Evolutionary conservation across 2,797 vertebrate species (phyloP).

Genomic region (Gallirallus australis): DNA sequence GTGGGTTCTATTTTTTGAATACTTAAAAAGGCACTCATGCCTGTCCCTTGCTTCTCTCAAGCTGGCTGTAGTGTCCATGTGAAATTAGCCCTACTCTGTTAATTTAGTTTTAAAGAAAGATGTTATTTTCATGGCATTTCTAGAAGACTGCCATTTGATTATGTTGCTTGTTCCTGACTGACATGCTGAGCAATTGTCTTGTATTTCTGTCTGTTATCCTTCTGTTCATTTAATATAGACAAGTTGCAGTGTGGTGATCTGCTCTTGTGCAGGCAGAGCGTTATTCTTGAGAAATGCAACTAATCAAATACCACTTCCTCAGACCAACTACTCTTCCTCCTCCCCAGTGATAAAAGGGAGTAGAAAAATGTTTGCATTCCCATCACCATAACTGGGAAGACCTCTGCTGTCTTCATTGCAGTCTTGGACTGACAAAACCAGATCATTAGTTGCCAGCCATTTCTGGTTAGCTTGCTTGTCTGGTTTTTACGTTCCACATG

Average conservation of each 20-base stretch:
- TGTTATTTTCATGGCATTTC: not conserved
- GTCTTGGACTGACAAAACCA: not conserved
- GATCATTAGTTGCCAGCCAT: no score
- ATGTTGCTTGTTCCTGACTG: not conserved
- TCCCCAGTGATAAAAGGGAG: not conserved
- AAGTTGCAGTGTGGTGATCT: not conserved
- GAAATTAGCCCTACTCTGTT: not conserved
- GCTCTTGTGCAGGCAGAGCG: not conserved
- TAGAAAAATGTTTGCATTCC: not conserved
- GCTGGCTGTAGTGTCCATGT: not conserved
- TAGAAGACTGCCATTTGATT: not conserved
- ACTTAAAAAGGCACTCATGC: not conserved
- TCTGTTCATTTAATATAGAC: not conserved
- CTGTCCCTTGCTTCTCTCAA: accelerated
- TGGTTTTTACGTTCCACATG: not conserved
- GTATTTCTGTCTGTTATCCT: not conserved
- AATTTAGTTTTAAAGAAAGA: not conserved
- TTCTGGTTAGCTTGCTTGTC: not conserved
- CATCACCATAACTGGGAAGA: not conserved
- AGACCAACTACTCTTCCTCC: not conserved
- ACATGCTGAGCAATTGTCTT: not conserved
- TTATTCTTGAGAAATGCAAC: not conserved
- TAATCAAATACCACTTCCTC: not conserved
- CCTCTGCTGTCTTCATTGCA: not conserved
- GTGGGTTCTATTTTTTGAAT: not conserved